phyloP scores from a whole-genome alignment of 2,888 invertebrate species.

The Noctua janthina region DNA sequence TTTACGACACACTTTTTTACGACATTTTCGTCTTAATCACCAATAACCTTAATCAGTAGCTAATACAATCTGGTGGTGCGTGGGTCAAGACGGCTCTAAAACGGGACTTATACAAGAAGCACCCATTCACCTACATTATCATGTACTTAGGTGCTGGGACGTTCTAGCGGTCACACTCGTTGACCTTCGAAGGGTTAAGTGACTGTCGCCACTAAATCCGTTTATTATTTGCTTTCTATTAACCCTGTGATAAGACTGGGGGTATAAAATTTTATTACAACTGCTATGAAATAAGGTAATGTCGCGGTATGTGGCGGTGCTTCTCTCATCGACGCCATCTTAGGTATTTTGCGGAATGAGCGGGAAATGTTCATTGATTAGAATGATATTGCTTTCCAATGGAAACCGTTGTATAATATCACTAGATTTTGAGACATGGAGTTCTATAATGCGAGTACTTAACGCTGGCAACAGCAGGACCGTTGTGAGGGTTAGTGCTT shows the following conservation, averaged over 20 bases:
- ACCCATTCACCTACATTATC: conserved; percentile 46
- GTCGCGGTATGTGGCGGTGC: conserved; percentile 5
- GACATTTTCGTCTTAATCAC: conserved; percentile 21
- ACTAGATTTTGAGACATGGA: not conserved
- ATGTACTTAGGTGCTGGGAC: conserved; percentile 7
- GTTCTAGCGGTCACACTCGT: conserved; percentile 50
- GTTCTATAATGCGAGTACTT: not conserved
- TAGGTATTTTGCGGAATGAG: conserved; percentile 31
- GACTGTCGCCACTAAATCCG: conserved; percentile 51
- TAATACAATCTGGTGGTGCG: conserved; percentile 33
- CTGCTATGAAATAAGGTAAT: conserved; percentile 49
- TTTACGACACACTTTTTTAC: conserved; percentile 20
- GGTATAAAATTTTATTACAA: conserved; percentile 59
- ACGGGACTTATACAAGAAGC: conserved; percentile 44
- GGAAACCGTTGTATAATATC: not conserved
- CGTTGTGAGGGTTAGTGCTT: not conserved
- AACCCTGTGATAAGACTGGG: conserved; percentile 55
- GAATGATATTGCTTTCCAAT: conserved; percentile 10
- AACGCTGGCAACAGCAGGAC: not conserved
- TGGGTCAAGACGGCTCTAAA: conserved; percentile 20
- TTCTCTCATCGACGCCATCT: conserved; percentile 25
- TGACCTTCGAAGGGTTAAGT: conserved; percentile 62
- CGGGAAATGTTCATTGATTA: conserved; percentile 14
- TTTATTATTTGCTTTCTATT: conserved; percentile 64
- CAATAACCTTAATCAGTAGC: conserved; percentile 33